These are phyloP conservation scores for Mesocricetus auratus DNA, from an alignment of 2,113 vertebrate genomes.

Conservation along the genomic window DNA sequence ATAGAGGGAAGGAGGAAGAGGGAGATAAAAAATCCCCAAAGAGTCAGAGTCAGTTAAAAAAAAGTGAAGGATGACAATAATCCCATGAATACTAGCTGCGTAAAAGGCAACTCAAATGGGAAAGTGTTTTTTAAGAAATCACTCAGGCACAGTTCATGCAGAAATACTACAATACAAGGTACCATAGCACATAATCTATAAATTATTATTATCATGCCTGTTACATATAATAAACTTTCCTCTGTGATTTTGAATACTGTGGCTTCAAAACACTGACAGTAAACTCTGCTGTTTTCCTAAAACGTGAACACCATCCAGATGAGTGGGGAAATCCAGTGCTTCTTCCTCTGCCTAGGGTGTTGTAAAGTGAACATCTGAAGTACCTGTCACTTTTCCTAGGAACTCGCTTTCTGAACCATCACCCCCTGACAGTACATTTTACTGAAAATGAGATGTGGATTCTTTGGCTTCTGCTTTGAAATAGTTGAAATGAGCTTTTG, in stretches of 20 bases:
- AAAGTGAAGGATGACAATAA: not conserved
- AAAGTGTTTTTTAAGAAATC: conserved; percentile 36
- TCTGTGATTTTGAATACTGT: not conserved
- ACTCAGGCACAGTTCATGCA: not conserved
- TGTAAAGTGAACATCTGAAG: not conserved
- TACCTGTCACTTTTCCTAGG: not conserved
- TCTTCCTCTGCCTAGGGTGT: not conserved
- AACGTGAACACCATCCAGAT: not conserved
- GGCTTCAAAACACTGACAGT: not conserved
- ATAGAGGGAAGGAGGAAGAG: not conserved
- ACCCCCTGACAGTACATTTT: conserved; percentile 7
- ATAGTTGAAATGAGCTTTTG: conserved; percentile 44
- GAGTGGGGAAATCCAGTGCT: not conserved
- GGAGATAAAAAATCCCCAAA: not conserved
- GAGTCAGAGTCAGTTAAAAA: no score
- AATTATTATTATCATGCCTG: not conserved
- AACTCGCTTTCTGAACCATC: not conserved
- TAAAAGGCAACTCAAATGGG: not conserved
- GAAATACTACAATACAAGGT: not conserved
- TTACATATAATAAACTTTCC: not conserved
- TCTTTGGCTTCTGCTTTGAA: not conserved
- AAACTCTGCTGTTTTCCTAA: not conserved
- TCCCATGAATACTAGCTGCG: not conserved
- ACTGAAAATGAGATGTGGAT: not conserved
- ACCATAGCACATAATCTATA: not conserved